Conservation (phyloP, 1,140 invertebrate species). For the Apolygus lucorum region DNA sequence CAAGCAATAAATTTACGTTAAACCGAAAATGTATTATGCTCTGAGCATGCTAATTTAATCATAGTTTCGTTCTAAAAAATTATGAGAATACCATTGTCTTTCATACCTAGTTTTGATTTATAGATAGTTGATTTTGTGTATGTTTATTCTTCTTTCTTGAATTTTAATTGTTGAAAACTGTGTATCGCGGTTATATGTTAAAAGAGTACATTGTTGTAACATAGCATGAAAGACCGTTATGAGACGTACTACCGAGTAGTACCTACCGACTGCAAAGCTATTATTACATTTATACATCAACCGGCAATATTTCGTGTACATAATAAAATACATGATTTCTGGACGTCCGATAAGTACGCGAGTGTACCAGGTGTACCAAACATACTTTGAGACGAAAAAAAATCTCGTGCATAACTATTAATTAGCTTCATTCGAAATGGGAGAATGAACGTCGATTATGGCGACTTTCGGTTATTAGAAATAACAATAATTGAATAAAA, state of each 20-base stretch:
- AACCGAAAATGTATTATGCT: neutral
- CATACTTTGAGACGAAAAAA: neutral
- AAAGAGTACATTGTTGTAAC: neutral
- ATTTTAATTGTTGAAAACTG: neutral
- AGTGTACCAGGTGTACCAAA: neutral
- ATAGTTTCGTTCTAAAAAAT: neutral
- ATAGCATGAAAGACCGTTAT: neutral
- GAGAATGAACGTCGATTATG: neutral
- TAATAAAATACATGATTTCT: no score
- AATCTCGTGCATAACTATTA: neutral
- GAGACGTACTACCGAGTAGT: neutral
- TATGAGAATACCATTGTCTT: slow-evolving; percentile 6
- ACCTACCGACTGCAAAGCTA: no score
- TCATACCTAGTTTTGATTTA: neutral
- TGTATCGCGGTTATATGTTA: neutral
- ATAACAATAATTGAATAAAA: neutral
- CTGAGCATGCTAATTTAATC: neutral
- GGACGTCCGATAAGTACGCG: neutral
- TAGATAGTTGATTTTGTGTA: neutral
- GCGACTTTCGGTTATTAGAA: no score
- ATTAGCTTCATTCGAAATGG: neutral
- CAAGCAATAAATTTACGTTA: neutral
- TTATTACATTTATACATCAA: no score
- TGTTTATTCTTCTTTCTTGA: neutral
- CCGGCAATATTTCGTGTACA: no score